Base-by-base conservation (phyloP, 2,113 vertebrate genomes). In the Noturus placidus region DNA sequence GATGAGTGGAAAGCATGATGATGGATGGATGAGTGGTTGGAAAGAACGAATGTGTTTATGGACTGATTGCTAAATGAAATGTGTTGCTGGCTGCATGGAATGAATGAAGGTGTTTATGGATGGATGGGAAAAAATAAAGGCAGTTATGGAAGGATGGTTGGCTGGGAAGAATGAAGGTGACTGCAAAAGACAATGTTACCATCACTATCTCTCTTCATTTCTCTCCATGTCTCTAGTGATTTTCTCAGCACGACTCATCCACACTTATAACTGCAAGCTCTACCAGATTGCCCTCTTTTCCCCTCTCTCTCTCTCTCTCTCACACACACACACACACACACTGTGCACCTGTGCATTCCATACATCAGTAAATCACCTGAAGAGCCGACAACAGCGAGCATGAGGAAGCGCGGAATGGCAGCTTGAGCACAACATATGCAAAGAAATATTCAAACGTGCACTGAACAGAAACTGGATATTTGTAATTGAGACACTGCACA, bases 161-260 rank as follows among this genome's bases (percentile, higher is more conserved):
- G 46, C 2, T 78, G 2, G 14, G n/a, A 30, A n/a, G 46, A 27
- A 52, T 52, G 4, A 46, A 42, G 11, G 27, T 50, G 13, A 52
- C 52, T 1, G 13, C 38, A 42, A 76, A 46, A 46, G 38, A 25
- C 70, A 38, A 76, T 56, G n/a, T 56, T 20, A 13, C 10, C 33
- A 80, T 72, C 7, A 78, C 38, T 79, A 7, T 86, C 22, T 87
- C 3, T 92, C 88, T 46, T 6, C 5, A 6, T 46, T 46, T 46
- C 6, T 88, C 42, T 87, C 50, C 76, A 59, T 56, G 5, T 52
- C 46, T 33, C 17, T 91, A 96, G 95, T 85, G 93, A 95, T 70
- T 96, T 96, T 88, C 91, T 95, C 17, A 93, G 92, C 65, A 79
- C 90, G 3, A 63, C 91, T 82, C 93, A 91, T 79, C 93, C 93